Evolutionary conservation across 2,888 invertebrate species (phyloP), one percentile per base, ranked within the genome.

Genomic region (Schizaphis graminum): DNA sequence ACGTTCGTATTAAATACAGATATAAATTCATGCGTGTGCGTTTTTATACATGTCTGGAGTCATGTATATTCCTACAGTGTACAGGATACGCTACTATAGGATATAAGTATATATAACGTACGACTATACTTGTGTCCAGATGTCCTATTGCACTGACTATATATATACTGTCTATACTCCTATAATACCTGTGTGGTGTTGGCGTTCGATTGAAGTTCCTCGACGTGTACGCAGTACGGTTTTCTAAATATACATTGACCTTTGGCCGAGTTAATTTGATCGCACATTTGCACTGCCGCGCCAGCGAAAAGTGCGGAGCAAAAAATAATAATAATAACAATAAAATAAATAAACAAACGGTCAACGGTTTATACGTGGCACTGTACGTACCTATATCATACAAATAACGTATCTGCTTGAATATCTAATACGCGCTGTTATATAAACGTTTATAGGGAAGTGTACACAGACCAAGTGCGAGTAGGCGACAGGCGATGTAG

Each of bases 221-320:
- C 67, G 1, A n/a, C n/a, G n/a, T 67, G 67, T 13, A 67, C 67
- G 13, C 67, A 13, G 67, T 44, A 35, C 11, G 85, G 44, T 85
- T 85, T 85, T 85, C 85, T 85, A 85, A 44, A 85, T 35, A 85
- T 44, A 85, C 85, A 26, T 85, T 85, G 85, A 85, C 85, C 85
- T 85, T 44, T 85, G 26, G 26, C 85, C 44, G 44, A 77, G 35
- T 77, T 49, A 21, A 77, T 77, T 77, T 77, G 7, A 77, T 35
- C 35, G 21, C 35, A 77, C 77, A 53, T 53, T 53, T 4, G 13
- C 67, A 13, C 26, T 57, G 61, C 28, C 61, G 8, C 7, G 35
- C 77, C 77, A 77, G 35, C 77, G 16, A 67, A 67, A 67, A 67
- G 16, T n/a, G n/a, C n/a, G 3, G 16, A n/a, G n/a, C n/a, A 67